A percentile compares a stretch with the other conserved stretches of the same genome.
Evolutionary conservation across 2,888 invertebrate species (phyloP).

Genomic region (Leptopilina myrica): DNA sequence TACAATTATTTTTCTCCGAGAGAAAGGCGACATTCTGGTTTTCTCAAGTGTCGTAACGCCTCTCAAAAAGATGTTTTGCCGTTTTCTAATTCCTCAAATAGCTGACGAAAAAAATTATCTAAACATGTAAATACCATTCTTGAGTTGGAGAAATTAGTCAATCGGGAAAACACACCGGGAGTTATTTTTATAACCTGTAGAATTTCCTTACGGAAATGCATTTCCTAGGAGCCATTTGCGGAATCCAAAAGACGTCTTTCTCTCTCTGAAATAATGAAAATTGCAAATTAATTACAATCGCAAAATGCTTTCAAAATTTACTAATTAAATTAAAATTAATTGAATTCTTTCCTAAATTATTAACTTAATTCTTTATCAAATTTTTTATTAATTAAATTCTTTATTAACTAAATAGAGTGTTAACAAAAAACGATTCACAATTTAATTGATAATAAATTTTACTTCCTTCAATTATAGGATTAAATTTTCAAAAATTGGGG

Average conservation of each 20-base stretch:
- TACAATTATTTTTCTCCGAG: conserved; percentile 31
- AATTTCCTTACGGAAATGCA: not conserved
- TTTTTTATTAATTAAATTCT: too few relatives aligned
- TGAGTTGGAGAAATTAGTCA: not conserved
- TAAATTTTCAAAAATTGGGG: too few relatives aligned
- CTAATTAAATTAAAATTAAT: not conserved
- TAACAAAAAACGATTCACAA: too few relatives aligned
- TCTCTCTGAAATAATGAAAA: not conserved
- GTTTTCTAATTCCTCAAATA: conserved; percentile 10
- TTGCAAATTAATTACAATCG: conserved; percentile 20
- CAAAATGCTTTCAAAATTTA: conserved; percentile 22
- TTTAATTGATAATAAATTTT: too few relatives aligned
- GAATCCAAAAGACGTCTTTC: not conserved
- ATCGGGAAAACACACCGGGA: not conserved
- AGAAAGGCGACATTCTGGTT: conserved; percentile 40
- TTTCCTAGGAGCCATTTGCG: not conserved
- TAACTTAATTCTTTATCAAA: too few relatives aligned
- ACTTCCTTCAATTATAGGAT: too few relatives aligned
- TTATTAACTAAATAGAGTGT: too few relatives aligned
- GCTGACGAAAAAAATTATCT: not conserved
- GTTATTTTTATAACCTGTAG: not conserved
- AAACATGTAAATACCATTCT: conserved; percentile 11
- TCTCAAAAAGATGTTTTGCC: not conserved
- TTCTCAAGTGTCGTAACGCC: conserved; percentile 15
- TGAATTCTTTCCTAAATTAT: too few relatives aligned